These are phyloP conservation scores for Ispidina lecontei DNA, from an alignment of 2,797 vertebrate genomes.

Conservation along the genomic window DNA sequence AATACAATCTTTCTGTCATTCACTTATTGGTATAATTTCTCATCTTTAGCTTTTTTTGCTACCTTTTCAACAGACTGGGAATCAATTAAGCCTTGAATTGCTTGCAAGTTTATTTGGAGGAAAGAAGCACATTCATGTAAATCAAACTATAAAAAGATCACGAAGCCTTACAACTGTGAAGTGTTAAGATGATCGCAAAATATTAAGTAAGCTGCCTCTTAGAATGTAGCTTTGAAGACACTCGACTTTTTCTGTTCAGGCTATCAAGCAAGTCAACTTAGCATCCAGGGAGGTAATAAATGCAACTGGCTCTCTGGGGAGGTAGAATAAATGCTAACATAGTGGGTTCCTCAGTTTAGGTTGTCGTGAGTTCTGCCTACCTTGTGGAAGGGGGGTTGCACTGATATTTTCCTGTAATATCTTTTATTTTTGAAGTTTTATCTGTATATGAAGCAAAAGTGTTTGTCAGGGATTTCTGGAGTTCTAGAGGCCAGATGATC, in stretches of 20 bases:
- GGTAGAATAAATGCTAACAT: background rate
- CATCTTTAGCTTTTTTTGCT: background rate
- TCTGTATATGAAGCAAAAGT: background rate
- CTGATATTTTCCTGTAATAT: background rate
- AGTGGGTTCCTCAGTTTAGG: background rate
- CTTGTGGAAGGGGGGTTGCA: background rate
- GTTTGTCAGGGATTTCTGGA: background rate
- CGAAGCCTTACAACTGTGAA: background rate
- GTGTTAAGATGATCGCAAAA: conserved; percentile 15
- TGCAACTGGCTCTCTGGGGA: background rate
- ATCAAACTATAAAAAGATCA: conserved; percentile 41
- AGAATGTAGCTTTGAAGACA: background rate
- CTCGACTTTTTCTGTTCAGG: background rate
- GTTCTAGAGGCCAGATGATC: background rate
- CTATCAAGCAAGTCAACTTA: background rate
- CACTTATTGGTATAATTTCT: background rate
- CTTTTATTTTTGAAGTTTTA: background rate
- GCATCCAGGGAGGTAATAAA: background rate
- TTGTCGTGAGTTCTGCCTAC: background rate
- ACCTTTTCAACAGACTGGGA: background rate
- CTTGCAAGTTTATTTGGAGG: conserved; percentile 19
- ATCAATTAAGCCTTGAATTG: conserved; percentile 3
- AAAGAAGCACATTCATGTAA: conserved; percentile 33
- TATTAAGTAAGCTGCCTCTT: background rate
- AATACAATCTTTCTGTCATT: background rate